Evolutionary conservation across 2,888 invertebrate species (phyloP).

Genomic region (Lamproptera curius): DNA sequence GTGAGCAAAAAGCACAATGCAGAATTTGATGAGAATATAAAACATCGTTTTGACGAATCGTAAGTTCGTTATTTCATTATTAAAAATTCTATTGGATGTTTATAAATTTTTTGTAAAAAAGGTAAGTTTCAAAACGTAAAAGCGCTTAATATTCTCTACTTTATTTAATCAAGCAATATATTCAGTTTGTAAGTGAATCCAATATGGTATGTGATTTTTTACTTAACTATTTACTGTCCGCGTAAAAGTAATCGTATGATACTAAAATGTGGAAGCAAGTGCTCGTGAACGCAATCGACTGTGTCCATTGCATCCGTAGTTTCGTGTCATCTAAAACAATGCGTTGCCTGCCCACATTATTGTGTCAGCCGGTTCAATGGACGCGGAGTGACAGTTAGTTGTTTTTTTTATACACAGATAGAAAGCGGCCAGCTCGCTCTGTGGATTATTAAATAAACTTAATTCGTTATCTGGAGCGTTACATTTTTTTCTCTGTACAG

Average conservation of each 20-base stretch:
- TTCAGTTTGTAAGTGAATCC: too few species aligned
- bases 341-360: slow-evolving; percentile 15
- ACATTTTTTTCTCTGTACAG: neutral
- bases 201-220: too few species aligned
- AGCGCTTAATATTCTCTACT: too few species aligned
- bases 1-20: slow-evolving; percentile 47
- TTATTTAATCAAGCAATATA: too few species aligned
- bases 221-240: too few species aligned
- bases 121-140: too few species aligned
- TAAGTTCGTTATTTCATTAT: slow-evolving; percentile 9
- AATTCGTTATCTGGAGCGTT: slow-evolving; percentile 15
- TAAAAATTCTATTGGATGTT: too few species aligned
- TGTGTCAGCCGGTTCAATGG: slow-evolving; percentile 27
- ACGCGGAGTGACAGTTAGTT: slow-evolving; percentile 15
- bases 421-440: slow-evolving; percentile 11
- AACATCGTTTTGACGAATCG: slow-evolving; percentile 24
- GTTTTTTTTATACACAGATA: slow-evolving; percentile 13
- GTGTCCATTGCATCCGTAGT: slow-evolving; percentile 50
- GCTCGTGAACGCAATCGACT: slow-evolving; percentile 45
- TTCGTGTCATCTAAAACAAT: slow-evolving; percentile 55
- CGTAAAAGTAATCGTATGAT: too few species aligned
- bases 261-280: slow-evolving; percentile 9
- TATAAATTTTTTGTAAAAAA: too few species aligned
- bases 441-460: slow-evolving; percentile 13
- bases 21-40: slow-evolving; percentile 22